Percentiles rank a stretch among this genome's conserved stretches.
Conservation (phyloP, 2,888 invertebrate species). For the Acrobasis consociella region DNA sequence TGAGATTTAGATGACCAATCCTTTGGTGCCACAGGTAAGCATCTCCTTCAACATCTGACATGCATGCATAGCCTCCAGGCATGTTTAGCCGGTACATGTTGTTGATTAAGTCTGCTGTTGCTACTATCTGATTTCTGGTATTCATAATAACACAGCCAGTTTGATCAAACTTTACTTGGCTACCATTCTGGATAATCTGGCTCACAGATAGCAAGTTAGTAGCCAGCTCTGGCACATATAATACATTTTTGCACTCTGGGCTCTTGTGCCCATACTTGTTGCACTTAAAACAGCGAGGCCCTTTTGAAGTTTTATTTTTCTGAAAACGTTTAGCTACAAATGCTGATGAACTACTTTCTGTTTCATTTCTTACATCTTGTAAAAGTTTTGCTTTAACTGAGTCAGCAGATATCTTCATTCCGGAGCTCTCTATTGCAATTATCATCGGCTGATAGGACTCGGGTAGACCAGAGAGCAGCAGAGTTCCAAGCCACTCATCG, state of each 20-base stretch:
- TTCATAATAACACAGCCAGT: slow-evolving; percentile 27
- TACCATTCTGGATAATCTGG: slow-evolving; percentile 26
- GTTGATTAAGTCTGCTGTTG: slow-evolving; percentile 25
- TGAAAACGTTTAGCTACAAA: no score
- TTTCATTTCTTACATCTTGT: background rate
- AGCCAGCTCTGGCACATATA: slow-evolving; percentile 29
- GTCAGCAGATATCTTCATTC: slow-evolving; percentile 10
- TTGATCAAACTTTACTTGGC: slow-evolving; percentile 26
- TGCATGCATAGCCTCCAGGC: slow-evolving; percentile 18
- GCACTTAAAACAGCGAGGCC: slow-evolving; percentile 9
- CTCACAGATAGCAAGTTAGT: slow-evolving; percentile 32
- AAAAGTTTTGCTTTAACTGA: background rate
- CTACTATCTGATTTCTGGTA: slow-evolving; percentile 22
- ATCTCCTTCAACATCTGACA: slow-evolving; percentile 26
- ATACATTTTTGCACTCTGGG: slow-evolving; percentile 22
- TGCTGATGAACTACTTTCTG: no score
- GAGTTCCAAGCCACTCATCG: slow-evolving; percentile 19
- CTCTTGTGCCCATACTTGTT: background rate
- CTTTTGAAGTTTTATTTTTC: background rate
- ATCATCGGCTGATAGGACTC: slow-evolving; percentile 32
- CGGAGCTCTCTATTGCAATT: slow-evolving; percentile 29
- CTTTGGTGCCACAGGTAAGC: slow-evolving; percentile 31
- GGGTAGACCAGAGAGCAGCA: slow-evolving; percentile 27
- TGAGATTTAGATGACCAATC: slow-evolving; percentile 32
- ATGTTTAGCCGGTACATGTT: slow-evolving; percentile 21